Evolutionary conservation across 2,797 vertebrate genomes (phyloP), one percentile per base, ranked within the genome.

Genomic region (Leuciscus waleckii): DNA sequence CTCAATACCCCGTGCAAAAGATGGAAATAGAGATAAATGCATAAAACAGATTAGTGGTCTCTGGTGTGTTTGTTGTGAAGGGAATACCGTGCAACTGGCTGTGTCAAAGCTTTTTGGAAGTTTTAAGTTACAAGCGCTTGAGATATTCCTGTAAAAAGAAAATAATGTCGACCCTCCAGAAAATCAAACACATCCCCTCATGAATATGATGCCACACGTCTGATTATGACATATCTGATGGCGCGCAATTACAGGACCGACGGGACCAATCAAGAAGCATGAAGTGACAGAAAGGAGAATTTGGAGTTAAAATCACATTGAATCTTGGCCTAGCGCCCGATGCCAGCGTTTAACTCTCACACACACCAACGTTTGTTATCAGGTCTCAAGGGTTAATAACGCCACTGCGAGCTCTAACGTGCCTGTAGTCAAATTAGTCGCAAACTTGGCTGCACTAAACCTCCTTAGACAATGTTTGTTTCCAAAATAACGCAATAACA

Each of bases 341-440:
- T 9, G 61, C n/a, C 32, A 77, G 54, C 43, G 61, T 83, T 77
- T 76, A 83, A 83, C 73, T 43, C 26, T 65, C 70, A 26, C 49
- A 5, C 41, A 51, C 37, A 13, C 29, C 29, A 5, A 35, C 35
- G 35, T 35, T 37, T 32, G 41, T 49, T 49, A 46, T 61, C 81
- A 63, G 70, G 56, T 41, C 81, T 82, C 81, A 46, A 6, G 43
- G 71, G 56, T 75, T 83, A 51, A 75, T 83, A 75, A 37, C 43
- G 51, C 5, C 49, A 58, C 35, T 29, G 23, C 51, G 58, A 83
- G 70, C 82, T 76, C 81, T 10, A 54, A 63, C 71, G 43, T 76
- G 71, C 73, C 81, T 61, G 54, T 16, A 83, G 58, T 75, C 56
- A 75, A 83, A 83, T 75, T 2, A 83, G 67, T 67, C 0, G 71